Base-by-base conservation (phyloP, 37 sponge, comb jelly and placozoan genomes). In the Aphrocallistes beatrix region DNA sequence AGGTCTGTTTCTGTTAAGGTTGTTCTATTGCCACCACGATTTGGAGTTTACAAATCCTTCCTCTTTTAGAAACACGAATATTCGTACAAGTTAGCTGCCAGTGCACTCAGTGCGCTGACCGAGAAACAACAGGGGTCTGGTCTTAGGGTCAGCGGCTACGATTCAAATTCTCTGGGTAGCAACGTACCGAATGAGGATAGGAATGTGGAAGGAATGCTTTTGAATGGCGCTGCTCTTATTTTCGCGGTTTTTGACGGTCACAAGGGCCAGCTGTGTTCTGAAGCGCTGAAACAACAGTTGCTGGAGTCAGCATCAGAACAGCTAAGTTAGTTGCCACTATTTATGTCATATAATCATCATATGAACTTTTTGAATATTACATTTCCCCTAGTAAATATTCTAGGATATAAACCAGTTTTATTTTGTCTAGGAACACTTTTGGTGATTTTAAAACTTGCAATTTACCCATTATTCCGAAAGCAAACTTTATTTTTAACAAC, bases 171-270 rank as follows among this genome's bases (percentile, higher is more conserved):
- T 82, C 83, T 94, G 38, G 85, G 86, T 32, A 92, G 93, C 1
- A 94, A 94, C 60, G 82, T 36, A 10, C 95, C 95, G 28, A 90
- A 85, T 50, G 95, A 94, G 49, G 95, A 94, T 50, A 82, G 95
- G 19, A 86, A 93, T 87, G 87, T 86, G 10, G 37, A 87, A 36
- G 91, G 89, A 9, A 49, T 34, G n/a, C 51, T 84, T 23, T 0
- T 0, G 23, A 39, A 51, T 6, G 42, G 82, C 8, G 87, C 69
- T 37, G n/a, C 86, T 0, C 85, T 81, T 16, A 9, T 92, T 17
- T 92, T 94, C 84, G 84, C 91, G 1, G 87, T 92, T 13, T 88
- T 92, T 60, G 95, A 94, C 60, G 95, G 95, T 0, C 95, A 94
- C 86, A 87, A 87, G 36, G 91, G 93, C 6, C 51, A 36, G 47